Evolutionary conservation across 2,113 vertebrate genomes (phyloP), one percentile per base, ranked within the genome.

Genomic region (Mastomys natalensis): DNA sequence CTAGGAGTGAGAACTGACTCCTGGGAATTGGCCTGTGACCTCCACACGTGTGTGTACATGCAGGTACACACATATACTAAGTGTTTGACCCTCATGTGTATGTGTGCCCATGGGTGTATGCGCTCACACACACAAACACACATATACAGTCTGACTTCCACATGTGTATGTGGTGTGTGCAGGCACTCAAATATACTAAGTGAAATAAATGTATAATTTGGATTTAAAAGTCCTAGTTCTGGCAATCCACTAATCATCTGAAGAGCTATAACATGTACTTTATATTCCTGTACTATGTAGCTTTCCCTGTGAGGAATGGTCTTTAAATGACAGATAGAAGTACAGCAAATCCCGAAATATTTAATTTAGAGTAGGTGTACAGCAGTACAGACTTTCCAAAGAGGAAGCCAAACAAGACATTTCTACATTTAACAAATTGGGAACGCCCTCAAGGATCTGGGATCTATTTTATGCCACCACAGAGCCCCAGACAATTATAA

Each of bases 311-410:
- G 24, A 84, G 89, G 87, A 90, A 66, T 72, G 53, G 43, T 87
- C 66, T 96, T 95, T n/a, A 78, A 77, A 87, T 92, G 53, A 78
- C 43, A 96, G 31, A 58, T 66, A 91, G 80, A 93, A 87, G 15
- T 84, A 62, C 7, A 45, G 43, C 81, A 48, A 93, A 90, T n/a
- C 45, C 16, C 48, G 1, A 77, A 96, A 48, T 55, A 91, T 74
- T 90, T 73, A 87, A 51, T 19, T 85, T 95, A n/a, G 78, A 5
- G 55, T 80, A 12, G 26, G 58, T 80, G 0, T n/a, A 96, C 2
- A 92, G 26, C 15, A 73, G 72, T 31, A 85, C 4, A 85, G 40
- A 80, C 78, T 24, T 58, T 91, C 37, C n/a, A 89, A 37, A 76
- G 21, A 31, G 3, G 72, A 45, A 9, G 70, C 62, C 91, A 51